These are phyloP conservation scores for Drosophila guanche DNA, from an alignment of 1,140 invertebrate species.

Conservation along the genomic window DNA sequence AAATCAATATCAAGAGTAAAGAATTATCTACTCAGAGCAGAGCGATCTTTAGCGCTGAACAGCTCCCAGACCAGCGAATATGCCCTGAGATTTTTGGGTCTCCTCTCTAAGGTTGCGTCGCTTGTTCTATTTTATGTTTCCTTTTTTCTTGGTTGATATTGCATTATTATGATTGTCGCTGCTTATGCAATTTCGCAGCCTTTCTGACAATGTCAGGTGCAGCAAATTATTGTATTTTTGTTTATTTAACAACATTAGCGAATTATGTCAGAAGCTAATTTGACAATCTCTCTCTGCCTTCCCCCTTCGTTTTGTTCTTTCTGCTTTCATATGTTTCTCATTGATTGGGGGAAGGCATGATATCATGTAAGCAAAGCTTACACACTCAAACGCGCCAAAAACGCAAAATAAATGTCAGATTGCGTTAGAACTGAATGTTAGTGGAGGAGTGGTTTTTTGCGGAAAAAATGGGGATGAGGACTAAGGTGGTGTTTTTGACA, in stretches of 20 bases:
- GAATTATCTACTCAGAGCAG: too few relatives aligned
- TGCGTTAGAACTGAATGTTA: slow-evolving; percentile 27
- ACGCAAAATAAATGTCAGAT: slow-evolving; percentile 37
- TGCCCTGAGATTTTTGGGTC: not conserved
- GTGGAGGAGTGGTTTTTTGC: not conserved
- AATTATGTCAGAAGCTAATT: slow-evolving; percentile 65
- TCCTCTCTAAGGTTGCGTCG: not conserved
- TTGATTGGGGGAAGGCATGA: slow-evolving; percentile 39
- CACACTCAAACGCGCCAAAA: slow-evolving; percentile 70
- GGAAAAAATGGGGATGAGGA: not conserved
- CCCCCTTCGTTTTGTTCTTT: too few relatives aligned
- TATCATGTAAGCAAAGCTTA: slow-evolving; percentile 78
- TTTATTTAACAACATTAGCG: slow-evolving; percentile 21
- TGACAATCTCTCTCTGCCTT: slow-evolving; percentile 1
- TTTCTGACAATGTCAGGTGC: slow-evolving; percentile 75
- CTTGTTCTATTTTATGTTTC: slow-evolving; percentile 4
- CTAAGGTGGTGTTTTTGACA: not conserved
- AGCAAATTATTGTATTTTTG: slow-evolving; percentile 38
- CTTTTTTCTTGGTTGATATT: slow-evolving; percentile 47
- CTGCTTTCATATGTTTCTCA: not conserved
- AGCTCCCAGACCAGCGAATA: not conserved
- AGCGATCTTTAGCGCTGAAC: too few relatives aligned
- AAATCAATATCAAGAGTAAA: too few relatives aligned
- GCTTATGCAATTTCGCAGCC: slow-evolving; percentile 65
- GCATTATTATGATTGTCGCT: slow-evolving; percentile 32